Conservation (phyloP, 37 sponge, comb jelly and placozoan species). For the Geodia barretti region DNA sequence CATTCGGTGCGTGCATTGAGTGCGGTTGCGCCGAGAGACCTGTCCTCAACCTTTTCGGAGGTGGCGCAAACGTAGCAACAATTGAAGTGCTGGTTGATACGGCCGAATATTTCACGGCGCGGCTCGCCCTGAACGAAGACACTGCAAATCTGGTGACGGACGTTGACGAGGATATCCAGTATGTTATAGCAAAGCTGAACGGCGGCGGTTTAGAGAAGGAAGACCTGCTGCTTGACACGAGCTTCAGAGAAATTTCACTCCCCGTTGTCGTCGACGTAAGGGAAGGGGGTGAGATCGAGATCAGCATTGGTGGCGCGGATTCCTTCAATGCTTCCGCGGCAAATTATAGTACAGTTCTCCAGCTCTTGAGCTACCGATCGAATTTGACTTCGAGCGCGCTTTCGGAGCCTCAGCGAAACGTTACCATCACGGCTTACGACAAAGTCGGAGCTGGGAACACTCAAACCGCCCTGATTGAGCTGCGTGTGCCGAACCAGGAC, state of each 20-base stretch:
- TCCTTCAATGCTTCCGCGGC: not conserved
- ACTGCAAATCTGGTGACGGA: slow-evolving; percentile 13
- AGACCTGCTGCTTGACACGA: not conserved
- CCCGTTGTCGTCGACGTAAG: not conserved
- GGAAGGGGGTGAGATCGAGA: not conserved
- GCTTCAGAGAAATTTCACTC: not conserved
- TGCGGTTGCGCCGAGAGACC: slow-evolving; percentile 17
- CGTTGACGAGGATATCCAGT: not conserved
- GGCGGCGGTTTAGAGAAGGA: slow-evolving; percentile 2
- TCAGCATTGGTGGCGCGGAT: not conserved
- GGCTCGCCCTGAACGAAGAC: slow-evolving; percentile 16
- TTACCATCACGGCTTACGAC: slow-evolving; percentile 35
- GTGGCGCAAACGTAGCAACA: slow-evolving; percentile 19
- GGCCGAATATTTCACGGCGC: not conserved
- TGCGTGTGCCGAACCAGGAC: slow-evolving; percentile 2
- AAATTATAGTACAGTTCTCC: slow-evolving; percentile 26
- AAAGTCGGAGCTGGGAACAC: not conserved
- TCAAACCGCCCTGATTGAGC: slow-evolving; percentile 12
- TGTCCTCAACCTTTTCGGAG: slow-evolving; percentile 12
- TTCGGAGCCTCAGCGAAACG: slow-evolving; percentile 23
- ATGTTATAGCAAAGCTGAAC: slow-evolving; percentile 18
- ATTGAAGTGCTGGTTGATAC: slow-evolving; percentile 28
- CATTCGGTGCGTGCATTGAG: not conserved
- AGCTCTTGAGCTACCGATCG: slow-evolving; percentile 22
- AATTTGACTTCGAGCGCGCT: slow-evolving; percentile 22